Evolutionary conservation across 2,888 invertebrate species (phyloP).

Genomic region (Epinotia brunnichana): DNA sequence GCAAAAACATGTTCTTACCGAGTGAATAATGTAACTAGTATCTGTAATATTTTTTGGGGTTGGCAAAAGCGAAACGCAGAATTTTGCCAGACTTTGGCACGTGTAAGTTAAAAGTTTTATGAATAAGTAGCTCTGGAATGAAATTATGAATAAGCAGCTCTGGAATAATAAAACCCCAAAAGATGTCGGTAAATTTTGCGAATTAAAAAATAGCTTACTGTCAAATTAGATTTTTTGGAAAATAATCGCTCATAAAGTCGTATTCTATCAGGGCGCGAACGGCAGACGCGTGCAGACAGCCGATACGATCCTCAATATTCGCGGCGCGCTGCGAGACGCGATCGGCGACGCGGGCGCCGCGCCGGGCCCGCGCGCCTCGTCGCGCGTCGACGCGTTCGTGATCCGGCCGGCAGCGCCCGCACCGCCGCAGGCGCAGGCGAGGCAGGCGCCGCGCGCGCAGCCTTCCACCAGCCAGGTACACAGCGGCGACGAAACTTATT

Average conservation of each 20-base stretch:
- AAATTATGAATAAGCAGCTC: too few relatives aligned
- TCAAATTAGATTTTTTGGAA: too few relatives aligned
- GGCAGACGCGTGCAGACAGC: conserved; percentile 72
- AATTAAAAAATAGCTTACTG: too few relatives aligned
- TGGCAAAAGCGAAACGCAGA: too few relatives aligned
- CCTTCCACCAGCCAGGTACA: conserved; percentile 43
- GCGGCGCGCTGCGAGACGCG: conserved; percentile 75
- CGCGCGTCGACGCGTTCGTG: conserved; percentile 74
- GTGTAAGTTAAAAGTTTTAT: too few relatives aligned
- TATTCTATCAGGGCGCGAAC: conserved; percentile 25
- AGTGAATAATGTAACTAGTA: too few relatives aligned
- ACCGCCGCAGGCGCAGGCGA: conserved; percentile 50
- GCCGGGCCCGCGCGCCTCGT: conserved; percentile 71
- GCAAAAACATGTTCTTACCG: too few relatives aligned
- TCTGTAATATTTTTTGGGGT: too few relatives aligned
- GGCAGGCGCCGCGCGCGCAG: conserved; percentile 56
- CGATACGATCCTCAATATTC: conserved; percentile 78
- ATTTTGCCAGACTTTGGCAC: not conserved
- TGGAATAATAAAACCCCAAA: not conserved
- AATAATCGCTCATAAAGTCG: not conserved
- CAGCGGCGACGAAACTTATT: too few relatives aligned
- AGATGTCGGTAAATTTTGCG: not conserved
- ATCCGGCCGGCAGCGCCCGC: conserved; percentile 69
- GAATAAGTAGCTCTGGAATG: too few relatives aligned
- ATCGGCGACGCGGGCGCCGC: conserved; percentile 78